Evolutionary conservation across 2,113 vertebrate genomes (phyloP).

Genomic region (Condylura cristata): DNA sequence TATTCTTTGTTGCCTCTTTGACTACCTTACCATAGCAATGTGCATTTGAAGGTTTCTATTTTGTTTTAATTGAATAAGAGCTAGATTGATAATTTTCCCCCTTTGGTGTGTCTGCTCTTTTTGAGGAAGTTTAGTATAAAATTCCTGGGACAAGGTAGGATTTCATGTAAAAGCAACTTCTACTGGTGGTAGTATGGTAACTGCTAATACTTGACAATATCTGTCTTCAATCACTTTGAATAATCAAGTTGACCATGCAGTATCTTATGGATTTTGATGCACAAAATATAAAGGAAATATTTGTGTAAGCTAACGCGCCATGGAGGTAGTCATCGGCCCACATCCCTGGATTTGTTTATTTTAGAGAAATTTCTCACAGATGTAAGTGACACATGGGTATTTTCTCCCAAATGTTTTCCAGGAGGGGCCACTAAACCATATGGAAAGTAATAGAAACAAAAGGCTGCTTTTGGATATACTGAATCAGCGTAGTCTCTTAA

Average conservation of each 20-base stretch:
- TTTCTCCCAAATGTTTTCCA: conserved; percentile 60
- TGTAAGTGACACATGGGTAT: conserved; percentile 65
- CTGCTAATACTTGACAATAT: not conserved
- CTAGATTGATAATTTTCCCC: not conserved
- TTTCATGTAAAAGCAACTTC: not conserved
- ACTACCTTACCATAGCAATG: not conserved
- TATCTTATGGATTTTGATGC: conserved; percentile 52
- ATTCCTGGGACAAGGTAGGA: not conserved
- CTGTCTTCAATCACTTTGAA: conserved; percentile 35
- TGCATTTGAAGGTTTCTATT: conserved; percentile 26
- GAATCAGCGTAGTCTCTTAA: conserved; percentile 15
- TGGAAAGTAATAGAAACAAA: conserved; percentile 67
- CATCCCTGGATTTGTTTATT: conserved; percentile 71
- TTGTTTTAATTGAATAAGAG: conserved; percentile 18
- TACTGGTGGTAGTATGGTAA: not conserved
- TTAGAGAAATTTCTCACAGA: conserved; percentile 72
- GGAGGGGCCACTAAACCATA: conserved; percentile 41
- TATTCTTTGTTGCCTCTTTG: not conserved
- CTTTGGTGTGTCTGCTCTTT: not conserved
- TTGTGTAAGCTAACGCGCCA: conserved; percentile 55
- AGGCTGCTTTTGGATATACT: conserved; percentile 26
- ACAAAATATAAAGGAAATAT: conserved; percentile 44
- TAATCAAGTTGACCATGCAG: conserved; percentile 7
- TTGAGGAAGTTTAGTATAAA: conserved; percentile 15
- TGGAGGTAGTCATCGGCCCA: conserved; percentile 35